These are phyloP conservation scores for Pollachius pollachius DNA, from an alignment of 2,113 vertebrate species.

Conservation along the genomic window DNA sequence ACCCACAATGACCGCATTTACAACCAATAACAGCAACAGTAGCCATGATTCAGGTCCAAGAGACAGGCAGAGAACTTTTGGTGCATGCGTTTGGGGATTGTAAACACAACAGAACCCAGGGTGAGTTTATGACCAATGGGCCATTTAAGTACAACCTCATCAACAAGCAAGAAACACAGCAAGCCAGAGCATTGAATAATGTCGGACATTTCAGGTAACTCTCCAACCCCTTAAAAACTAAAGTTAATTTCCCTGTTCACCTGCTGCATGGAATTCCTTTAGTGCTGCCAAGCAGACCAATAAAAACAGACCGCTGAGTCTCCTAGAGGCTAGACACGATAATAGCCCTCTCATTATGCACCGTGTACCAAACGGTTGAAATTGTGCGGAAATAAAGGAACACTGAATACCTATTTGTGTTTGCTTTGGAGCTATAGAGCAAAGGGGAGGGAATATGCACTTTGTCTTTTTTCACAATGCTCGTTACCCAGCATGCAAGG, in stretches of 20 bases:
- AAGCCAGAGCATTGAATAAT: conserved; percentile 42
- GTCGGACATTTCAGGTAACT: conserved; percentile 63
- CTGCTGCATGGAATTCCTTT: conserved; percentile 63
- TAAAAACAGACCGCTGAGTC: conserved; percentile 49
- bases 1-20: conserved; percentile 6
- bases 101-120: conserved; percentile 47
- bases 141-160: conserved; percentile 55
- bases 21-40: conserved; percentile 31
- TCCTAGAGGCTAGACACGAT: conserved; percentile 47
- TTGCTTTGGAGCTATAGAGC: conserved; percentile 1
- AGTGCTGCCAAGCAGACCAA: conserved; percentile 54
- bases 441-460: conserved; percentile 13
- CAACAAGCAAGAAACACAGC: conserved; percentile 26
- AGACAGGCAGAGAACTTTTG: conserved; percentile 37
- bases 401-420: conserved; percentile 3
- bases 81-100: conserved; percentile 49
- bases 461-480: conserved; percentile 9
- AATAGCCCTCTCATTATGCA: conserved; percentile 55
- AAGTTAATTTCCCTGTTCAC: conserved; percentile 67
- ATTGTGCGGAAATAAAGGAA: conserved; percentile 43
- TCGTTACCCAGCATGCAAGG: conserved; percentile 16
- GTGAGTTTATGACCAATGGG: conserved; percentile 46
- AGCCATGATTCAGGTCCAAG: conserved; percentile 28
- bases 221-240: conserved; percentile 44
- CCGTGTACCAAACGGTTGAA: conserved; percentile 38